Evolutionary conservation across 2,113 vertebrate species (phyloP).

Genomic region (Plectropomus leopardus): DNA sequence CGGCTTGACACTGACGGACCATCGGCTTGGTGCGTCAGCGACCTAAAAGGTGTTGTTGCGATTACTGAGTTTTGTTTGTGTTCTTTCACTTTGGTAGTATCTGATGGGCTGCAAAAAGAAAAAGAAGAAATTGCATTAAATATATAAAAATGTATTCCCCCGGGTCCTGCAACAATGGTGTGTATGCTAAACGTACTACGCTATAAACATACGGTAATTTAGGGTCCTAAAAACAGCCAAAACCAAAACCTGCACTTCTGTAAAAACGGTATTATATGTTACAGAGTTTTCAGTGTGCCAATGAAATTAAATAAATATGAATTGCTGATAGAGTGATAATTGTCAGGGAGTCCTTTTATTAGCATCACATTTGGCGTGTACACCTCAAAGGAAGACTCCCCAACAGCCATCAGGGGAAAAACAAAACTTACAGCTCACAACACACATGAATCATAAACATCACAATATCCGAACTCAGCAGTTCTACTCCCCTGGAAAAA

Average conservation of each 20-base stretch:
- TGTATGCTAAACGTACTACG: background rate
- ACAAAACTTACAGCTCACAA: slow-evolving; percentile 82
- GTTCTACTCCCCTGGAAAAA: slow-evolving; percentile 82
- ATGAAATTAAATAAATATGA: background rate
- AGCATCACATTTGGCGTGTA: slow-evolving; percentile 61
- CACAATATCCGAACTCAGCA: slow-evolving; percentile 87
- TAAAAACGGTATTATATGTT: background rate
- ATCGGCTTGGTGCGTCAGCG: no score
- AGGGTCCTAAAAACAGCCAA: background rate
- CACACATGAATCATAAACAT: slow-evolving; percentile 88
- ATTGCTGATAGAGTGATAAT: slow-evolving; percentile 33
- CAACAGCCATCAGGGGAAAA: slow-evolving; percentile 71
- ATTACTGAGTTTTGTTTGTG: background rate
- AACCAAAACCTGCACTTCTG: background rate
- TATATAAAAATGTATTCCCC: background rate
- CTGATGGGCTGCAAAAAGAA: background rate
- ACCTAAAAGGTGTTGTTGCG: background rate
- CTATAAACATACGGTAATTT: background rate
- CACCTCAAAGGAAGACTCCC: slow-evolving; percentile 67
- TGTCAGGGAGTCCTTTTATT: slow-evolving; percentile 46
- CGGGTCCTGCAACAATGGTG: background rate
- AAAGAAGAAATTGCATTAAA: background rate
- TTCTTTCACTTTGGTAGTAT: slow-evolving; percentile 11
- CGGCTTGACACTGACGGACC: no score
- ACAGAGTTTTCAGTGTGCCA: slow-evolving; percentile 19